Evolutionary conservation across 2,113 vertebrate species (phyloP), one percentile per base, ranked within the genome.

Genomic region (Malurus cyaneus): DNA sequence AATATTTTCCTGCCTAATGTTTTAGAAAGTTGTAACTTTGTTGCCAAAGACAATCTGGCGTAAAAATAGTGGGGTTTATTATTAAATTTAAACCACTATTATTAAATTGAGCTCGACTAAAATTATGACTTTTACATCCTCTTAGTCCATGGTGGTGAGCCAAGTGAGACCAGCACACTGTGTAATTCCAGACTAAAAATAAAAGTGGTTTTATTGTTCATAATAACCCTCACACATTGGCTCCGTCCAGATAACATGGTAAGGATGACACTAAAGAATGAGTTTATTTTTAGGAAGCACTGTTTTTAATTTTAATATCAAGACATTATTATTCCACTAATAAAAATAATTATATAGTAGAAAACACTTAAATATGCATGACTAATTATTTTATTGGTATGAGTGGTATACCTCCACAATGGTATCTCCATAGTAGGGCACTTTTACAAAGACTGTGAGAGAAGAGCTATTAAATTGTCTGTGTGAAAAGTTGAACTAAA

Each of bases 211-310:
- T 78, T 85, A 57, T n/a, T 74, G 21, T 39, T 78, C 3, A 0
- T 47, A 61, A 74, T 41, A 66, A 54, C n/a, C 25, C 61, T 31
- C 25, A 61, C 11, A 18, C 6, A 16, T 14, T 54, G 36, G 6
- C 14, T 70, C 17, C 0, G 0, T 71, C 42, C 70, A 62, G 50
- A 44, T 29, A 47, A 29, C 6, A 0, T 18, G 49, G 19, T 49
- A 53, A 57, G 10, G 18, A 61, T 49, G 36, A 53, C 24, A 39
- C 4, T 41, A 31, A 73, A 65, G 13, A 70, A 39, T 57, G 15
- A 78, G 6, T 26, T 47, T 44, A 15, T 69, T 87, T 87, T 84
- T 78, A 84, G 50, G 9, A 84, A 84, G 14, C 4, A 11, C 8
- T n/a, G 7, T 21, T 93, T 80, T 87, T 61, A 46, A 14, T n/a